Evolutionary conservation across 2,888 invertebrate species (phyloP).

Genomic region (Anodontia alba): DNA sequence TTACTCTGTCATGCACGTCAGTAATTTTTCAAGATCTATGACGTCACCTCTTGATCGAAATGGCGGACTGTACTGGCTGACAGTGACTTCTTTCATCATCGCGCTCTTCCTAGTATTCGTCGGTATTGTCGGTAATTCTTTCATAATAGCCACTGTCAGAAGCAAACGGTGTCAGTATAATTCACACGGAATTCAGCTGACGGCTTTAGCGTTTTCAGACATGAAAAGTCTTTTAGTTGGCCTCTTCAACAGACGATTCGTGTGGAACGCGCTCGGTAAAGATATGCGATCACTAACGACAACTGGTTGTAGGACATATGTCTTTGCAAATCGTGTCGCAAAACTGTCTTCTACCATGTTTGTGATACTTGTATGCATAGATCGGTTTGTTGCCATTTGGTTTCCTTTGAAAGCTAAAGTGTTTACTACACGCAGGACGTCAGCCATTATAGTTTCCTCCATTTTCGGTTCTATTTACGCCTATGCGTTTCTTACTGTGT

Average conservation of each 20-base stretch:
- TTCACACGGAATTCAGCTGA: neutral
- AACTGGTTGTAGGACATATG: neutral
- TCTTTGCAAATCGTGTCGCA: neutral
- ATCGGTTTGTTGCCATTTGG: neutral
- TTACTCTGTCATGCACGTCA: no score
- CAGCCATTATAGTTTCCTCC: neutral
- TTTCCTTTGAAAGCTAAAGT: neutral
- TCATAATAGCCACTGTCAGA: slow-evolving; percentile 4
- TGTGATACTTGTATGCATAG: neutral
- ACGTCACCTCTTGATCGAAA: neutral
- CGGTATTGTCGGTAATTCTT: neutral
- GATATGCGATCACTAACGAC: neutral
- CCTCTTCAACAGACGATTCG: neutral
- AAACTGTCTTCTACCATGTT: neutral
- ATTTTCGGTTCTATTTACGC: neutral
- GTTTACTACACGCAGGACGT: neutral
- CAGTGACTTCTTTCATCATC: neutral
- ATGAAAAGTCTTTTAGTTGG: neutral
- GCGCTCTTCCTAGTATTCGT: neutral
- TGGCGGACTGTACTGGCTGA: neutral
- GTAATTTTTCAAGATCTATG: no score
- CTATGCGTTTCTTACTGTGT: neutral
- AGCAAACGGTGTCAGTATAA: neutral
- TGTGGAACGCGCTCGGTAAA: neutral
- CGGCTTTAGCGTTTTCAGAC: neutral